A percentile compares a stretch with the other conserved stretches of the same genome.
Conservation (phyloP, 2,888 invertebrate genomes). For the Drosophila falleni region DNA sequence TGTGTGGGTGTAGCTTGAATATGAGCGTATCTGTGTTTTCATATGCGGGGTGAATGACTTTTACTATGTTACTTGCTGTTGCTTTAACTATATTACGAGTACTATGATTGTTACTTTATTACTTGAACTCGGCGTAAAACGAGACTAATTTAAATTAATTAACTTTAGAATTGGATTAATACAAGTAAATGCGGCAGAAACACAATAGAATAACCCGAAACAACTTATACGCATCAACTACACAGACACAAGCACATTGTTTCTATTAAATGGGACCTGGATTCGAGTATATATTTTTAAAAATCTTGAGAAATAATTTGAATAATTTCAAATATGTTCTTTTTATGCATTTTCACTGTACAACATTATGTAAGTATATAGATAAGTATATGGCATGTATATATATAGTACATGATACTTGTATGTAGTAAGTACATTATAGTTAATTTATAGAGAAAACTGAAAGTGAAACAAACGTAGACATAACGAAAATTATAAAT, state of each 20-base stretch:
- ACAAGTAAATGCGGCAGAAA: constrained; percentile 41
- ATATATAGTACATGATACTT: constrained; percentile 60
- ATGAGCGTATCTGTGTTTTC: constrained; percentile 60
- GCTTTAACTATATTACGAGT: constrained; percentile 17
- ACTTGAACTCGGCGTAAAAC: constrained; percentile 32
- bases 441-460: constrained; percentile 55
- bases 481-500: constrained; percentile 37
- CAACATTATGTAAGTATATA: constrained; percentile 59
- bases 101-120: constrained; percentile 27
- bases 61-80: constrained; percentile 47
- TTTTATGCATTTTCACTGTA: constrained; percentile 56
- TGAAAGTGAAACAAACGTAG: constrained; percentile 37
- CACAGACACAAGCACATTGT: constrained; percentile 77
- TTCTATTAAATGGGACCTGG: constrained; percentile 59
- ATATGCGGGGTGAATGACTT: constrained; percentile 58
- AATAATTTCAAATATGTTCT: constrained; percentile 22
- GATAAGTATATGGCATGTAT: constrained; percentile 69
- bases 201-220: constrained; percentile 45
- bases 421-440: constrained; percentile 50
- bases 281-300: constrained; percentile 19
- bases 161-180: constrained; percentile 29
- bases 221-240: constrained; percentile 64
- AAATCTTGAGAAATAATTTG: constrained; percentile 12
- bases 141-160: constrained; percentile 38
- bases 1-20: constrained; percentile 38